Conservation (phyloP, 2,888 invertebrate species). For the Ferdinandea cuprea region DNA sequence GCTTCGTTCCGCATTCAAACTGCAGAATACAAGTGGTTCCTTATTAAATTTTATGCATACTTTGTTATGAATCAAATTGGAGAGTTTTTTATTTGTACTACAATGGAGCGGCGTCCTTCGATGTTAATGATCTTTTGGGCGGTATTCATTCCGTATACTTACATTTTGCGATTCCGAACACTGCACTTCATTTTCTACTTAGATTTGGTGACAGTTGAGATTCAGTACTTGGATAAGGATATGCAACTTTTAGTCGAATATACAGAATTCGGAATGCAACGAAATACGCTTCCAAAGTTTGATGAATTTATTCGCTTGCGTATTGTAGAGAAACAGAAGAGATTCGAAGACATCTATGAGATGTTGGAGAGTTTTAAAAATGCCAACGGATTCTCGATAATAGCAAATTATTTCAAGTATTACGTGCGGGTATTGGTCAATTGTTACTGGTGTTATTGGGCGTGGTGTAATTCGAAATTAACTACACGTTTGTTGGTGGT, state of each 20-base stretch:
- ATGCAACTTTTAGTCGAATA: slow-evolving; percentile 52
- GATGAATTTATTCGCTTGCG: slow-evolving; percentile 35
- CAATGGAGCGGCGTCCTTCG: neutral
- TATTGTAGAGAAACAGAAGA: slow-evolving; percentile 43
- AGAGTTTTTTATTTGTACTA: neutral
- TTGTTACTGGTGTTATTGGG: slow-evolving; percentile 61
- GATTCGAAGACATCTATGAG: slow-evolving; percentile 37
- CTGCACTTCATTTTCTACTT: slow-evolving; percentile 51
- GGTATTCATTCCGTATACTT: neutral
- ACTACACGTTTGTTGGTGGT: slow-evolving; percentile 35
- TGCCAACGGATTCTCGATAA: slow-evolving; percentile 27
- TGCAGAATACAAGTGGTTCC: slow-evolving; percentile 53
- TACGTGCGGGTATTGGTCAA: slow-evolving; percentile 24
- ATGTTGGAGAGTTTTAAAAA: slow-evolving; percentile 50
- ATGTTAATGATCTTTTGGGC: neutral
- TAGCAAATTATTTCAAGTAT: slow-evolving; percentile 44
- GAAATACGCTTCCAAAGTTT: slow-evolving; percentile 7
- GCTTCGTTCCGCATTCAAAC: slow-evolving; percentile 38
- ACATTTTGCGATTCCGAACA: slow-evolving; percentile 42
- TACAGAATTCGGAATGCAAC: slow-evolving; percentile 18
- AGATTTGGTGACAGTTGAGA: slow-evolving; percentile 40
- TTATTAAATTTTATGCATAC: slow-evolving; percentile 51
- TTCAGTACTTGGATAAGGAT: slow-evolving; percentile 40
- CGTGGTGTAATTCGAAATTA: slow-evolving; percentile 12
- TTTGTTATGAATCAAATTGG: neutral